These are phyloP conservation scores for Hemicentrotus pulcherrimus DNA, from an alignment of 35 echinoderm and acorn worm species.

Conservation along the genomic window DNA sequence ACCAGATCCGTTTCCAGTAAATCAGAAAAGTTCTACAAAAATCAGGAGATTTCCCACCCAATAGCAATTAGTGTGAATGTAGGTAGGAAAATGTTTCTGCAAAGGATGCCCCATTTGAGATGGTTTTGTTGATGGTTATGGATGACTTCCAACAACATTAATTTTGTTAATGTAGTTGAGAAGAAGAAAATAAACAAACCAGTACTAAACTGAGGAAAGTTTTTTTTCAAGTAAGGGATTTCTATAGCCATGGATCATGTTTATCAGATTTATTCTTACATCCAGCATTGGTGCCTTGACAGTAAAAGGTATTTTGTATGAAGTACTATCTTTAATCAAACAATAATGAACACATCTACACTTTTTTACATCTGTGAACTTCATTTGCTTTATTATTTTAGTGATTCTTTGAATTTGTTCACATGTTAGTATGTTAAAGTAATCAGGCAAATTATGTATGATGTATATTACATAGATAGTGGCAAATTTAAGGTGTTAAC, in stretches of 20 bases:
- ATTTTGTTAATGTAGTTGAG: background rate
- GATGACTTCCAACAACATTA: background rate
- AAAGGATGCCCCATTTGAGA: background rate
- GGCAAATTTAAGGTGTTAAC: too few species aligned
- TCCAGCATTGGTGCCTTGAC: background rate
- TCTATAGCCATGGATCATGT: background rate
- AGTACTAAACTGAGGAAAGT: background rate
- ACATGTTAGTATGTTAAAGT: background rate
- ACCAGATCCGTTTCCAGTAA: constrained; percentile 88
- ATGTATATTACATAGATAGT: too few species aligned
- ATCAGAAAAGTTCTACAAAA: background rate
- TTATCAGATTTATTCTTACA: background rate
- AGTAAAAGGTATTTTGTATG: background rate
- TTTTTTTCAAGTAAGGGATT: background rate
- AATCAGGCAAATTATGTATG: too few species aligned
- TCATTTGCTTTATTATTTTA: background rate
- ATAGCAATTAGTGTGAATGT: background rate
- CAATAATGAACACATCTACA: background rate
- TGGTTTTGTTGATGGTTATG: background rate
- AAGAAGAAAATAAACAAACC: background rate
- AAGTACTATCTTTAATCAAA: background rate
- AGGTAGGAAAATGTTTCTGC: background rate
- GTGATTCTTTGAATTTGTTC: background rate
- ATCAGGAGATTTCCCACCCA: background rate
- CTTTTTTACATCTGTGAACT: background rate